Base-by-base conservation (phyloP, 2,797 vertebrate species). In the Tiaroga cobitis region DNA sequence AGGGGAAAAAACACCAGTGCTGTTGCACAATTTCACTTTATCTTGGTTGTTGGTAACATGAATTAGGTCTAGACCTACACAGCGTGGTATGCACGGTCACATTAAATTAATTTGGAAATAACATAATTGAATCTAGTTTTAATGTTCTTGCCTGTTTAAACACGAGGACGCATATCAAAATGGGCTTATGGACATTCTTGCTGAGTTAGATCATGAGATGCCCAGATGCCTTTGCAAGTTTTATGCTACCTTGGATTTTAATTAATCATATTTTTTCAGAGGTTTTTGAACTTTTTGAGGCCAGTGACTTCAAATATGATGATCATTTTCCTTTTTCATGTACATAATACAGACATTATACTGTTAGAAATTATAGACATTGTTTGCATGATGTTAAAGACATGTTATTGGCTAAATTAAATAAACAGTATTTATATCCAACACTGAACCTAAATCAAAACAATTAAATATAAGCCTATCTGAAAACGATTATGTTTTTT, bases 1-100 rank as follows among this genome's bases (percentile, higher is more conserved):
- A 81, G 78, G n/a, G n/a, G 19, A 11, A 67, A 70, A 79, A 68
- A 81, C 59, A 79, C 63, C 74, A 61, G 2, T 9, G 77, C 79
- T 81, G 82, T 80, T 80, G 49, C 81, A 73, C 74, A 87, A 86
- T 76, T 70, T 79, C 24, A 80, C 32, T 26, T 81, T 29, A 72
- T 85, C 77, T 68, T 49, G 26, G 37, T 73, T 72, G 68, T 37
- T 79, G 19, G 11, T 34, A 80, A 61, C 16, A 6, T 46, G 32
- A 34, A 32, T 46, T 18, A 9, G 61, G 26, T 10, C 21, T 59
- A 59, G 51, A 19, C 29, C 63, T 85, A 34, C 32, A 69, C n/a
- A 41, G 8, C 11, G n/a, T 54, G 26, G 19, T 63, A 67, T 67
- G 43, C 49, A 26, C 4, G n/a, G 51, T 72, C 54, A 49, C 34